Evolutionary conservation across 2,797 vertebrate species (phyloP), one percentile per base, ranked within the genome.

Genomic region (Poeciliopsis paucimaculata): DNA sequence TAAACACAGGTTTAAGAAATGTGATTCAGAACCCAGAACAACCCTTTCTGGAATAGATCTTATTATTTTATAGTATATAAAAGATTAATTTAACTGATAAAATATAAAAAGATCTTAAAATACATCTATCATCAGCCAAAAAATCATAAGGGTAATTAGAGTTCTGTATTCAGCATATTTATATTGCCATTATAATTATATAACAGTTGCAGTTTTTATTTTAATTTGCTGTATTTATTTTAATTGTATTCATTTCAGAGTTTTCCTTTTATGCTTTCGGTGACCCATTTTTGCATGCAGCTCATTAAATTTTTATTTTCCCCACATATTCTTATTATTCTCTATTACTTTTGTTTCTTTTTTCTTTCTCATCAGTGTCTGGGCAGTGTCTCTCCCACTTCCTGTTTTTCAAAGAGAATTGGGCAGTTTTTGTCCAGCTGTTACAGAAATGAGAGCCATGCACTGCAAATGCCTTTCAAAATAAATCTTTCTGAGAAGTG

Each of bases 241-340:
- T 89, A 80, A 92, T 84, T 88, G 45, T 82, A 82, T 85, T 84
- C 46, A 78, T 90, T 78, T 85, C 80, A 85, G 79, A 87, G 73
- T 79, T 64, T 82, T 15, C 72, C 36, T 84, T 82, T 74, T 77
- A 84, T 87, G 86, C 84, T 72, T 64, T 78, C 82, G 8, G 31
- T 89, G 91, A 90, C 91, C 91, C 78, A 88, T 20, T 92, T 92
- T 73, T 31, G 36, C 46, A 23, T 0, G 0, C 68, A 86, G 76
- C 86, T 87, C 78, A 89, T 93, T 86, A 92, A 92, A 91, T 66
- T 90, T 94, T 89, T 36, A 92, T 89, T 83, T 77, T 4, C 82
- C 72, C 4, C 68, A 82, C 55, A 36, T 43, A 55, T 72, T 39
- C 73, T 72, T 49, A 72, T 76, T 60, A 75, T 75, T 79, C 72